phyloP scores from a whole-genome alignment of 2,113 vertebrate species.

The Drymodes brunneopygia region DNA sequence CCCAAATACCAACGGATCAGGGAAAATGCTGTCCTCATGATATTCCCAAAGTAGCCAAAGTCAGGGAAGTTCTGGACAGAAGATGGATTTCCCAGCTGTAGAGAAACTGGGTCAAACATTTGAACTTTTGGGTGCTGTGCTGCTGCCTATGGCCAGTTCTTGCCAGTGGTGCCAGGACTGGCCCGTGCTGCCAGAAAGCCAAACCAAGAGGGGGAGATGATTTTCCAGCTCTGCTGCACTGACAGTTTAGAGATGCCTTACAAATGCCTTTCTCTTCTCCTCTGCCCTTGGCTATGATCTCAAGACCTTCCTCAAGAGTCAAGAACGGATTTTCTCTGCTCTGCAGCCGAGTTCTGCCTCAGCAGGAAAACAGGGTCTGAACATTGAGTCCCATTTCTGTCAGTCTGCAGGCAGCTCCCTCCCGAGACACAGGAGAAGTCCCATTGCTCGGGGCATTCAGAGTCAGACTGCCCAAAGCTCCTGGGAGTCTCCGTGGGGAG shows the following conservation, averaged over 20 bases:
- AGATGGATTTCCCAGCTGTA: conserved; percentile 42
- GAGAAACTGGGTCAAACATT: conserved; percentile 30
- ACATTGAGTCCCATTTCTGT: not conserved
- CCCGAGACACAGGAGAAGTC: not conserved
- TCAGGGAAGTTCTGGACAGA: conserved; percentile 39
- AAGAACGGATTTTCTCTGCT: not conserved
- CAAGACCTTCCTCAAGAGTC: not conserved
- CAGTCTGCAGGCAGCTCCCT: not conserved
- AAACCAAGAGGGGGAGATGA: not conserved
- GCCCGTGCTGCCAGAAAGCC: not conserved
- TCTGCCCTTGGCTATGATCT: not conserved
- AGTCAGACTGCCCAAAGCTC: conserved; percentile 39
- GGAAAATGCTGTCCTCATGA: conserved; percentile 6
- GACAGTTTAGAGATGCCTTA: not conserved
- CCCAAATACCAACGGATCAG: not conserved
- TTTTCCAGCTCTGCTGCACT: not conserved
- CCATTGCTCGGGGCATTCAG: conserved; percentile 15
- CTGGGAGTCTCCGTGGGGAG: conserved; percentile 16
- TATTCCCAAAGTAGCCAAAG: conserved; percentile 19
- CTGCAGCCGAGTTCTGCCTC: not conserved
- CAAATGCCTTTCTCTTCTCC: not conserved
- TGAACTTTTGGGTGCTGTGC: not conserved
- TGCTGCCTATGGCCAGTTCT: accelerated
- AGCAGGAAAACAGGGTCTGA: not conserved
- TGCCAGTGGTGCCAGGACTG: not conserved